Evolutionary conservation across 2,888 invertebrate species (phyloP), one percentile per base, ranked within the genome.

Genomic region (Oscheius myriophilus): DNA sequence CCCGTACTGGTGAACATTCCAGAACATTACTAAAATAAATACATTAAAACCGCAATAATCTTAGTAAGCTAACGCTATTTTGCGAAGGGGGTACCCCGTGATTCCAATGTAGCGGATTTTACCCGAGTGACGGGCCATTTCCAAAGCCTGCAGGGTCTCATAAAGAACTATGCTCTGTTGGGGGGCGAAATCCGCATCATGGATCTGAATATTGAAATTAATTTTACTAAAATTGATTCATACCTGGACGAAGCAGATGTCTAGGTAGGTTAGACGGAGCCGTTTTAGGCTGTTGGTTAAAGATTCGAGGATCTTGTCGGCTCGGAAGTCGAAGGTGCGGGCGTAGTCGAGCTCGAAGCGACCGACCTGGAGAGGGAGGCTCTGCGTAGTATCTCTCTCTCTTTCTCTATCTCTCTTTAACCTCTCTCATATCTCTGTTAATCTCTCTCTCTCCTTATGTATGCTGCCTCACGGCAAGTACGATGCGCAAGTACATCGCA

Each of bases 121-220:
- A 11, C 90, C 90, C 52, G 91, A 90, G 39, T 90, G 89, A 1
- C 92, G 92, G 11, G 92, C 90, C 81, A 91, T 91, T 78, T 92
- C 91, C 14, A 96, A 87, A 0, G 92, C 80, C 61, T 80, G 95
- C 46, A 96, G 87, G 0, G 95, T 94, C 88, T 96, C 94, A 62
- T 92, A 92, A 0, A 95, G 80, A 3, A 96, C 89, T 12, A 92
- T 88, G 51, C 93, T 91, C 23, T 91, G 87, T 72, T 90, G 91
- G 7, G 92, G 91, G 0, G 93, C 92, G 87, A 94, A 96, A 83
- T 95, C 95, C 65, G 93, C 89, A 84, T 96, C 96, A 84, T 96
- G 96, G n/a, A 95, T 91, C 94, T 95, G 85, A 46, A 16, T 14
- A 54, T 3, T 6, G 33, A 33, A 9, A 83, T 14, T 14, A 33